phyloP scores from a whole-genome alignment of 2,113 vertebrate genomes.

The Tretioscincus oriximinensis region DNA sequence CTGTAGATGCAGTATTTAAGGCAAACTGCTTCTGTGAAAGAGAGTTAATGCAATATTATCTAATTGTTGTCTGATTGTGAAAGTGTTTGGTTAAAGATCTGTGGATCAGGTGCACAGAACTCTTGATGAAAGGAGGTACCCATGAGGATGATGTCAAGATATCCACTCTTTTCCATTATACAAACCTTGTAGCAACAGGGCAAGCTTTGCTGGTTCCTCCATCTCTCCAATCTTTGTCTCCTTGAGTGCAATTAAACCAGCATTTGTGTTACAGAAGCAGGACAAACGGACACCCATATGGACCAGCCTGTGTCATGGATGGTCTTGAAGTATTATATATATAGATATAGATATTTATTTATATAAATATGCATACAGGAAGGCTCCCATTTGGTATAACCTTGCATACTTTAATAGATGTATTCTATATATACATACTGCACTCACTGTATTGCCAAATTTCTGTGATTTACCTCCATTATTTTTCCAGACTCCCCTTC shows the following conservation, averaged over 20 bases:
- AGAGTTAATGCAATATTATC: background rate
- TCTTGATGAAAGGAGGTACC: conserved; percentile 1
- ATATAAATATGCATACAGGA: conserved; percentile 11
- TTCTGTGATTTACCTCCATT: background rate
- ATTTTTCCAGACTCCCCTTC: background rate
- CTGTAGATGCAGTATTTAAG: background rate
- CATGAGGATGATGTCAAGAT: background rate
- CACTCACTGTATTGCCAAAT: conserved; percentile 28
- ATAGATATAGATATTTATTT: conserved; percentile 3
- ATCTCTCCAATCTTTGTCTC: background rate
- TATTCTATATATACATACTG: conserved; percentile 13
- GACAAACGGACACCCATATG: background rate
- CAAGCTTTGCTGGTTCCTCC: background rate
- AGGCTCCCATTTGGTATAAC: conserved; percentile 17
- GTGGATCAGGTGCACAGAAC: background rate
- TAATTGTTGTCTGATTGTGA: background rate
- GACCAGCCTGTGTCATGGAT: background rate
- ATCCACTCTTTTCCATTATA: background rate
- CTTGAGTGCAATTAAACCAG: background rate
- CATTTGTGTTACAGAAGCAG: background rate
- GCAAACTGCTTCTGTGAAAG: background rate
- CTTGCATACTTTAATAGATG: conserved; percentile 33
- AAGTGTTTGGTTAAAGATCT: background rate
- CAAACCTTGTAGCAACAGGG: background rate
- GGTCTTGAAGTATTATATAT: conserved; percentile 14